Base-by-base conservation (phyloP, 2,113 vertebrate species). In the Oplegnathus fasciatus region DNA sequence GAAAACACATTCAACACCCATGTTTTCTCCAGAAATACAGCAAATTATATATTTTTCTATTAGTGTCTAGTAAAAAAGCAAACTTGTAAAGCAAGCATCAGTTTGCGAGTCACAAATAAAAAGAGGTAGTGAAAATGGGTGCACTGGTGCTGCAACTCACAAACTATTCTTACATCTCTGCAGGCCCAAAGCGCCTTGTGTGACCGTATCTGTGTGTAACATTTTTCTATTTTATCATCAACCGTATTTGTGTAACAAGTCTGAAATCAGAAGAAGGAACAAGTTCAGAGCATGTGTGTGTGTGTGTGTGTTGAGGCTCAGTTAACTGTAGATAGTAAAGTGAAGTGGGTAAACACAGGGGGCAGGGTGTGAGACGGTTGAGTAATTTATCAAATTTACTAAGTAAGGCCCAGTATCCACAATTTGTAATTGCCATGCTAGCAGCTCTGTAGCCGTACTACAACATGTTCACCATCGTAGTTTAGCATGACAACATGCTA, bases 61-160 rank as follows among this genome's bases (percentile, higher is more conserved):
- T 5, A 37, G 9, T 65, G 60, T 30, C 15, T 8, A 26, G 2
- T 32, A 1, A 40, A 34, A 55, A 9, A 44, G 5, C 3, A 18
- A 37, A 69, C 22, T 50, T 62, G 20, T 48, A 14, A 46, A 11
- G 24, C 3, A 32, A 30, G 42, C 22, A 26, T 58, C 24, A 20
- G 8, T 64, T 65, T 70, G 28, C 32, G 82, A 6, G 22, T 77
- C 30, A 66, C 22, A 75, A 60, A 34, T 32, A 34, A 71, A 57
- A 82, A 82, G 64, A 24, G 9, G 42, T 28, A 75, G 64, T 78
- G 24, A 64, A 78, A 78, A 73, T 44, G 40, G 54, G 34, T 46
- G 18, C 2, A 2, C n/a, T 30, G 17, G 8, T 44, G 3, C 26
- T 55, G 55, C 57, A 68, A 22, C 10, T 64, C 9, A 44, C 48